Conservation (phyloP, 2,113 vertebrate species). For the Hystrix cristata region DNA sequence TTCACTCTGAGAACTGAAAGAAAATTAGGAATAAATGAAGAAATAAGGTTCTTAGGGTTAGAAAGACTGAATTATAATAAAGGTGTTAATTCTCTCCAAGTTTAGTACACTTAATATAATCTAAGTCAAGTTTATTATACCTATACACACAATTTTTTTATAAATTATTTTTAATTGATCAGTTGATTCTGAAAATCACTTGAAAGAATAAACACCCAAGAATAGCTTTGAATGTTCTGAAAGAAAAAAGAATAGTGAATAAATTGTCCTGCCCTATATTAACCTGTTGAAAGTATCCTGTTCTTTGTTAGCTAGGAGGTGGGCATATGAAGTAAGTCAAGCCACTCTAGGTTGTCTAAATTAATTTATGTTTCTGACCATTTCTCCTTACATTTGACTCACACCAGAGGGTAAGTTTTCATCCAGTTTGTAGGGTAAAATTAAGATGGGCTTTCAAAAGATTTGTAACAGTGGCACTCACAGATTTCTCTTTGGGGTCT, state of each 20-base stretch:
- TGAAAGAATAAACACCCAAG: not conserved
- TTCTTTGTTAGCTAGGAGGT: not conserved
- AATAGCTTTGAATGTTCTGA: not conserved
- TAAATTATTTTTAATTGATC: slow-evolving; percentile 56
- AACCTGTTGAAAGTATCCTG: not conserved
- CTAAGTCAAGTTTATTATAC: not conserved
- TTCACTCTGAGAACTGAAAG: slow-evolving; percentile 4
- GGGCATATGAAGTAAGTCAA: not conserved
- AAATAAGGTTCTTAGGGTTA: not conserved
- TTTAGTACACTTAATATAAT: slow-evolving; percentile 4
- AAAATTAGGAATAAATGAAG: slow-evolving; percentile 29
- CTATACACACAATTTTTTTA: not conserved
- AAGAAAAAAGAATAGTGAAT: not conserved
- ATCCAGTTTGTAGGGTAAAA: not conserved
- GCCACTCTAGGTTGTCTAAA: not conserved
- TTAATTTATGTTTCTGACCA: slow-evolving; percentile 22
- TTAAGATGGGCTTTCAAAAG: not conserved
- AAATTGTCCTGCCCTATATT: not conserved
- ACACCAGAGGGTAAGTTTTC: not conserved
- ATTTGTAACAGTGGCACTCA: not conserved
- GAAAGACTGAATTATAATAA: not conserved
- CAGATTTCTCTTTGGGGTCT: not conserved
- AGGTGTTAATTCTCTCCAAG: not conserved
- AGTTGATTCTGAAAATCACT: slow-evolving; percentile 12
- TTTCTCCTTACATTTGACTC: not conserved